Evolutionary conservation across 1,140 invertebrate genomes (phyloP).

Genomic region (Achatina immaculata): DNA sequence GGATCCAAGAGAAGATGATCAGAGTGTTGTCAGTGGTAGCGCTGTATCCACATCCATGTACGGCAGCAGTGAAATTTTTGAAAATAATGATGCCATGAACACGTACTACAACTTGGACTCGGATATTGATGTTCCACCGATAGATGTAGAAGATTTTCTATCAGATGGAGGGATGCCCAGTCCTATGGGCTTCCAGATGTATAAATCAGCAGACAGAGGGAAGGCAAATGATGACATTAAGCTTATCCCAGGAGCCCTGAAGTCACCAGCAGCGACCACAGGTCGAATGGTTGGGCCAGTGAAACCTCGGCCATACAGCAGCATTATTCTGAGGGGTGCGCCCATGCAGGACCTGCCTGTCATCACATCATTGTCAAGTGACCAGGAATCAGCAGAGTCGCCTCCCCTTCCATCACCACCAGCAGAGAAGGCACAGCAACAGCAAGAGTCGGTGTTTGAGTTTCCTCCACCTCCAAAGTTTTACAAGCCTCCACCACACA

Average conservation of each 20-base stretch:
- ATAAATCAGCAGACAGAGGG: slow-evolving; percentile 14
- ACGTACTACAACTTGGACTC: slow-evolving; percentile 51
- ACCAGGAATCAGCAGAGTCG: slow-evolving; percentile 33
- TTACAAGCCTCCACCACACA: slow-evolving; percentile 16
- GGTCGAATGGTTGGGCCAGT: background rate
- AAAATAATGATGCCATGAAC: slow-evolving; percentile 34
- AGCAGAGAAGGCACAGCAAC: slow-evolving; percentile 14
- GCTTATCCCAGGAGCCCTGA: slow-evolving; percentile 34
- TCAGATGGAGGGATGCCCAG: slow-evolving; percentile 56
- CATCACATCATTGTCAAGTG: slow-evolving; percentile 19
- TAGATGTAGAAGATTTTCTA: slow-evolving; percentile 49
- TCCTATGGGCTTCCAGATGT: slow-evolving; percentile 36
- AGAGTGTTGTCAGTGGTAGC: slow-evolving; percentile 51
- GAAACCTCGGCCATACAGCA: slow-evolving; percentile 43
- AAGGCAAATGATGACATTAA: slow-evolving; percentile 36
- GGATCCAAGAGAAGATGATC: slow-evolving; percentile 42
- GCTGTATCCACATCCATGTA: slow-evolving; percentile 52
- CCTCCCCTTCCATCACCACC: slow-evolving; percentile 45
- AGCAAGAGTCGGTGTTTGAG: slow-evolving; percentile 37
- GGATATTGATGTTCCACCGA: slow-evolving; percentile 55
- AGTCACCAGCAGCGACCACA: slow-evolving; percentile 14
- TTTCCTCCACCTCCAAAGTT: slow-evolving; percentile 47
- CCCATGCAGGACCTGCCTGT: slow-evolving; percentile 10
- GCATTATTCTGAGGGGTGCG: slow-evolving; percentile 31
- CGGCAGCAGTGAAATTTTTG: slow-evolving; percentile 56